These are phyloP conservation scores for Carabus problematicus DNA, from an alignment of 2,888 invertebrate genomes.

Conservation along the genomic window DNA sequence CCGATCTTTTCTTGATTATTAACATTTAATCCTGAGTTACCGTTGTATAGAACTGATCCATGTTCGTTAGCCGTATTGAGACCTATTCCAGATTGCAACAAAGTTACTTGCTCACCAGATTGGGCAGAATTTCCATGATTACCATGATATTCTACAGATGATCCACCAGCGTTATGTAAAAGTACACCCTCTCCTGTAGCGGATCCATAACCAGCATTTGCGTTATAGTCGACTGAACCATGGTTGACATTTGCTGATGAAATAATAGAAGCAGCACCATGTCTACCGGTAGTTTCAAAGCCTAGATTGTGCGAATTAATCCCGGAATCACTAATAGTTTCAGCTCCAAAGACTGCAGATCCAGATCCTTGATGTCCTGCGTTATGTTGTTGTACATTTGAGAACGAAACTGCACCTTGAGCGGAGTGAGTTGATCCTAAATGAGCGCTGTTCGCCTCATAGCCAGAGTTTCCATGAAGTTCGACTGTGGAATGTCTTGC, in stretches of 20 bases:
- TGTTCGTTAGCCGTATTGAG: background rate
- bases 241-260: background rate
- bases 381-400: background rate
- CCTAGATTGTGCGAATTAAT: background rate
- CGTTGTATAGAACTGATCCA: constrained; percentile 5
- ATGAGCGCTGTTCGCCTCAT: background rate
- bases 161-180: background rate
- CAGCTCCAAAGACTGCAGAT: background rate
- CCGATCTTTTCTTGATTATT: constrained; percentile 1
- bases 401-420: background rate
- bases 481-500: background rate
- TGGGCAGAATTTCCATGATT: constrained; percentile 11
- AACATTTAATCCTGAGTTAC: background rate
- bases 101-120: constrained; percentile 11
- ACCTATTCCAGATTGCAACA: constrained; percentile 22
- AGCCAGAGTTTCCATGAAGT: constrained; percentile 6
- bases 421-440: background rate
- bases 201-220: background rate
- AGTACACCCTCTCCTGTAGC: background rate
- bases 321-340: no score
- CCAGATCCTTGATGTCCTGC: constrained; percentile 1
- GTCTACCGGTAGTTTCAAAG: background rate
- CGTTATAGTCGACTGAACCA: background rate
- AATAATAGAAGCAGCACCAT: constrained; percentile 1
- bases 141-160: constrained; percentile 9